phyloP scores from a whole-genome alignment of 2,797 vertebrate species.

The Natrix natrix region DNA sequence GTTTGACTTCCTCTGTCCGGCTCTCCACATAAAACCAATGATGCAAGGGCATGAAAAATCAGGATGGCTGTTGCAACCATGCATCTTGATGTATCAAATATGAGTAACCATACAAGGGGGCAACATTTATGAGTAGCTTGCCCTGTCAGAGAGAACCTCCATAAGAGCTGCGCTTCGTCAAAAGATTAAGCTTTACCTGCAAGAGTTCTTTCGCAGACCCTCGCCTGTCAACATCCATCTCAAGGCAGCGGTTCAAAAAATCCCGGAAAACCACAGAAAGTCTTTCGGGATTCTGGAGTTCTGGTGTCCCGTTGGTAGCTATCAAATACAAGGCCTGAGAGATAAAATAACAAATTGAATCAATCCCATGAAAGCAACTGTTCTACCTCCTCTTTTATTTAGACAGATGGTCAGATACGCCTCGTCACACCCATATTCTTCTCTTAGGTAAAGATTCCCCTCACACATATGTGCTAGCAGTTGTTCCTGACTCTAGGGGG shows the following conservation, averaged over 20 bases:
- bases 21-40: not conserved
- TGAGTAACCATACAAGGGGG: not conserved
- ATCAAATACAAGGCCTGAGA: slow-evolving; percentile 88
- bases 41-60: not conserved
- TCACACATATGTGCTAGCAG: too few relatives aligned
- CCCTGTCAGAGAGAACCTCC: not conserved
- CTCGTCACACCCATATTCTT: not conserved
- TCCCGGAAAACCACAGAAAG: slow-evolving; percentile 85
- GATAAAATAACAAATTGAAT: not conserved
- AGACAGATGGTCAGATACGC: not conserved
- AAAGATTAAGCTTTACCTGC: slow-evolving; percentile 71
- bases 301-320: slow-evolving; percentile 87
- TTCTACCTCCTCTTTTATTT: not conserved
- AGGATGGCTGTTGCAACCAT: not conserved
- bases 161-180: not conserved
- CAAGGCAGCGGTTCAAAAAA: slow-evolving; percentile 87
- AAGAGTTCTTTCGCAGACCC: slow-evolving; percentile 88
- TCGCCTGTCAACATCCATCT: slow-evolving; percentile 89
- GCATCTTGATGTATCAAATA: not conserved
- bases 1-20: not conserved
- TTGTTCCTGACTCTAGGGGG: too few relatives aligned
- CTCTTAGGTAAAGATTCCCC: too few relatives aligned
- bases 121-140: too few relatives aligned
- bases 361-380: not conserved
- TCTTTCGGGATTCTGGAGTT: slow-evolving; percentile 88